Percentiles rank a stretch among this genome's conserved stretches.
These are phyloP conservation scores for Bimastos eiseni DNA, from an alignment of 2,888 invertebrate species.

Conservation along the genomic window DNA sequence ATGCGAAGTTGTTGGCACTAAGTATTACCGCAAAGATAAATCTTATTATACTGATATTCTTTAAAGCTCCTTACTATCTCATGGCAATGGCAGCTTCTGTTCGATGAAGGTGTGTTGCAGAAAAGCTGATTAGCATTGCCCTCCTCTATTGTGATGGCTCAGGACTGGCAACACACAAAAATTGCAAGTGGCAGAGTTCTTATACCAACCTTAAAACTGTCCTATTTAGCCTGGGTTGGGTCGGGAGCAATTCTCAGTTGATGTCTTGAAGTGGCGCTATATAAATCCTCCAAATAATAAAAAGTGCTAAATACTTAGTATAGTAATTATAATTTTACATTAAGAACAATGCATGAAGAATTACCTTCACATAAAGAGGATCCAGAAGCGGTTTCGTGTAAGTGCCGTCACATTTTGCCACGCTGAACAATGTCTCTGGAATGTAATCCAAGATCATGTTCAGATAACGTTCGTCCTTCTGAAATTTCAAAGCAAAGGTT, in stretches of 20 bases:
- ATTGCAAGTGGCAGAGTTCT: too few species aligned
- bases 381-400: conserved; percentile 99
- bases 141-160: too few species aligned
- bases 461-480: conserved; percentile 99
- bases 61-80: neutral
- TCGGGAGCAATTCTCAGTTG: too few species aligned
- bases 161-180: too few species aligned
- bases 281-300: too few species aligned
- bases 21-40: neutral
- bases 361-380: conserved; percentile 97
- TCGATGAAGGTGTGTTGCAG: too few species aligned
- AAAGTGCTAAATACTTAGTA: neutral
- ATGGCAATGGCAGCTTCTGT: neutral
- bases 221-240: too few species aligned
- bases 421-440: conserved; percentile 99
- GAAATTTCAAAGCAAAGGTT: conserved; percentile 61
- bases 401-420: conserved; percentile 96
- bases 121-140: too few species aligned
- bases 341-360: neutral
- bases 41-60: neutral
- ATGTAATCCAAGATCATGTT: conserved; percentile 99
- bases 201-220: too few species aligned
- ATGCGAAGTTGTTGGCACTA: neutral
- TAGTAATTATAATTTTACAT: neutral
- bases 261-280: too few species aligned